A percentile compares a stretch with the other conserved stretches of the same genome.
Conservation (phyloP, 2,113 vertebrate genomes). For the Chloropsis cyanopogon region DNA sequence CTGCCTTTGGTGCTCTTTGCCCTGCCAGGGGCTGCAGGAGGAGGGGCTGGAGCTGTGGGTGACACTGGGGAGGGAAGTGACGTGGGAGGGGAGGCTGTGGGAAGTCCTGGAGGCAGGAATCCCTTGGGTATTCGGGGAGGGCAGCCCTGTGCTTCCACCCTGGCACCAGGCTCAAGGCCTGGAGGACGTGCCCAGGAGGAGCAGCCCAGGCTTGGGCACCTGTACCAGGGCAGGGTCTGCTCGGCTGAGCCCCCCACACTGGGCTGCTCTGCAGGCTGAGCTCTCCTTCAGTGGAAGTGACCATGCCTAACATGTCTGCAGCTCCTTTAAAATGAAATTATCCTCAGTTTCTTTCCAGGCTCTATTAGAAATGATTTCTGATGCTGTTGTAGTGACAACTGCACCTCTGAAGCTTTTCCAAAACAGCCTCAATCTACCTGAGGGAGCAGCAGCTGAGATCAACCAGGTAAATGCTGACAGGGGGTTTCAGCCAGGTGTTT, state of each 20-base stretch:
- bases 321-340: not conserved
- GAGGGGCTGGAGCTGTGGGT: rapidly evolving
- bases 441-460: not conserved
- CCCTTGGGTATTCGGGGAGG: not conserved
- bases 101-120: not conserved
- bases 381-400: not conserved
- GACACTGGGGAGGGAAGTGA: not conserved
- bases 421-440: not conserved
- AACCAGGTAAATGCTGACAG: not conserved
- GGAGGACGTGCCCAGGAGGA: not conserved
- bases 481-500: not conserved
- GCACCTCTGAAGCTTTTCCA: not conserved
- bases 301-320: not conserved
- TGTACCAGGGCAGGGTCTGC: not conserved
- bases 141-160: not conserved
- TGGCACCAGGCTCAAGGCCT: not conserved
- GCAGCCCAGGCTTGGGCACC: rapidly evolving
- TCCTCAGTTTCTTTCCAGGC: not conserved
- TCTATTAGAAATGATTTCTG: not conserved
- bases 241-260: not conserved
- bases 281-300: not conserved
- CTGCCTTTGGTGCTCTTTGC: not conserved
- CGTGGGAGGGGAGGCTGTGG: not conserved
- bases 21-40: not conserved
- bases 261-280: not conserved